These are phyloP conservation scores for Octodonta nipae DNA, from an alignment of 2,888 invertebrate genomes.

Conservation along the genomic window DNA sequence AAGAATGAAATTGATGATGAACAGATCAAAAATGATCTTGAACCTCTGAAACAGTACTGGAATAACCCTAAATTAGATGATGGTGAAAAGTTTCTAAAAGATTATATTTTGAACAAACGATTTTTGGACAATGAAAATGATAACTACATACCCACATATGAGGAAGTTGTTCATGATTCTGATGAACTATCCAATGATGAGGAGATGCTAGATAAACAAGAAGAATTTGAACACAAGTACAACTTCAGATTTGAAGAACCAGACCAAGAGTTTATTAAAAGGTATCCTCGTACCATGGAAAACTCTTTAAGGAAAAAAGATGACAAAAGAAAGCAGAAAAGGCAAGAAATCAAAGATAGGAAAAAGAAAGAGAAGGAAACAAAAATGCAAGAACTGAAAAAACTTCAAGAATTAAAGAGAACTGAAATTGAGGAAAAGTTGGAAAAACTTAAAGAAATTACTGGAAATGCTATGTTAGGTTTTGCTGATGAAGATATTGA, in stretches of 20 bases:
- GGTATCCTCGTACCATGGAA: conserved; percentile 81
- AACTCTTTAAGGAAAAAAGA: conserved; percentile 66
- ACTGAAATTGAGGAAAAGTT: conserved; percentile 86
- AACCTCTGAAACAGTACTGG: conserved; percentile 74
- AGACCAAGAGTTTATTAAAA: conserved; percentile 78
- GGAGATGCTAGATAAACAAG: conserved; percentile 63
- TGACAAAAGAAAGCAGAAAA: conserved; percentile 62
- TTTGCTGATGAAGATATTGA: conserved; percentile 72
- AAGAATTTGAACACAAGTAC: conserved; percentile 85
- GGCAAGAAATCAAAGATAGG: conserved; percentile 58
- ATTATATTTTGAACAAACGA: conserved; percentile 79
- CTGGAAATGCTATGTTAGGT: conserved; percentile 64
- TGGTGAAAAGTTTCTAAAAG: conserved; percentile 78
- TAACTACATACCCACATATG: conserved; percentile 46
- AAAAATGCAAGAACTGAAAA: conserved; percentile 75
- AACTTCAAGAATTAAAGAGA: conserved; percentile 72
- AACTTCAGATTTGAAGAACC: conserved; percentile 96
- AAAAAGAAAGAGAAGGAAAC: conserved; percentile 66
- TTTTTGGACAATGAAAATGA: conserved; percentile 38
- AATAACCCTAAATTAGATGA: conserved; percentile 65
- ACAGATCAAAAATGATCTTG: conserved; percentile 49
- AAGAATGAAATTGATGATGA: conserved; percentile 45
- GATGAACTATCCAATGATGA: conserved; percentile 65
- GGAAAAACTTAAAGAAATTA: conserved; percentile 69
- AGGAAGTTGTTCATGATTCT: conserved; percentile 51